Evolutionary conservation across 2,888 invertebrate genomes (phyloP).

Genomic region (Ochropleura leucogaster): DNA sequence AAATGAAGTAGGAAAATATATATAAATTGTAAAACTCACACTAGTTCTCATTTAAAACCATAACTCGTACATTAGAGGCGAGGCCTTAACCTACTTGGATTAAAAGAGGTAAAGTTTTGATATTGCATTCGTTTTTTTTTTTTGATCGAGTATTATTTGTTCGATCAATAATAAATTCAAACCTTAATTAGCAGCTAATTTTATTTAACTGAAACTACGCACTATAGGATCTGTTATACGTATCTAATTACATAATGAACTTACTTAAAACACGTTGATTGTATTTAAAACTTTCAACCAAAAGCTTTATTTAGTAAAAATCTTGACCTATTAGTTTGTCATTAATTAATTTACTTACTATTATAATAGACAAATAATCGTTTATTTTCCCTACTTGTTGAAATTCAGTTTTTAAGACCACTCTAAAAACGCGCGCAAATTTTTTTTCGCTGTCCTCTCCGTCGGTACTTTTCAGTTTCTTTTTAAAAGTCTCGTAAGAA

Average conservation of each 20-base stretch:
- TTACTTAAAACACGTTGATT: not conserved
- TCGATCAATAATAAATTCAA: not conserved
- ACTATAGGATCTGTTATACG: not conserved
- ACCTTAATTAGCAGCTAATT: too few relatives aligned
- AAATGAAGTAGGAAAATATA: too few relatives aligned
- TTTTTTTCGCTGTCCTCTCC: not conserved
- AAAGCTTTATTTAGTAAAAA: not conserved
- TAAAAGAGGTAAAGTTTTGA: not conserved
- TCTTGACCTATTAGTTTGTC: not conserved
- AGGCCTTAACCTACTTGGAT: not conserved
- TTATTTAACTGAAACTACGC: rapidly evolving
- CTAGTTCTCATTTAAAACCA: too few relatives aligned
- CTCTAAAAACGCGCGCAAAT: constrained; percentile 1
- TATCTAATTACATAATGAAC: not conserved
- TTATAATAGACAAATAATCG: not conserved
- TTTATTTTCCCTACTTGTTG: not conserved
- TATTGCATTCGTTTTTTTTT: not conserved
- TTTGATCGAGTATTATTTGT: not conserved
- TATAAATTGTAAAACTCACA: too few relatives aligned
- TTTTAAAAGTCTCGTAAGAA: constrained; percentile 1
- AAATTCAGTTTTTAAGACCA: not conserved
- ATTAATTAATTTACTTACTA: not conserved
- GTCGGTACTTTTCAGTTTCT: not conserved
- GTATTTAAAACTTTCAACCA: not conserved
- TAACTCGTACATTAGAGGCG: too few relatives aligned